Conservation (phyloP, 2,888 invertebrate genomes). For the Oasisia sp. region DNA sequence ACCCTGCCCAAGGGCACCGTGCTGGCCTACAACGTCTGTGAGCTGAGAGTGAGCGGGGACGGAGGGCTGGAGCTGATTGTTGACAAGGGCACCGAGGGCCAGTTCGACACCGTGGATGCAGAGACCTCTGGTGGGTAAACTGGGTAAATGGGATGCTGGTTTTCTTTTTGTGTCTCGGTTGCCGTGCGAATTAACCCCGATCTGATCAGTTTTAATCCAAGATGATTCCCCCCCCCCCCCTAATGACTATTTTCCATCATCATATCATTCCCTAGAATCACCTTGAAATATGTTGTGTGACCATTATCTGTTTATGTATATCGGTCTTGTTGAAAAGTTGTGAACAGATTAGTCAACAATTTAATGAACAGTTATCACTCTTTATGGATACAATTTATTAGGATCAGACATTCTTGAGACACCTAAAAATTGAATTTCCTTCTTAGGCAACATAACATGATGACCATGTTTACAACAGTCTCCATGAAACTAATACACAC, state of each 20-base stretch:
- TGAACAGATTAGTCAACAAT: too few species aligned
- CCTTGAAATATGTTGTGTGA: too few species aligned
- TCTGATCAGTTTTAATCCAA: background rate
- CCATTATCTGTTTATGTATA: too few species aligned
- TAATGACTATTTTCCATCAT: too few species aligned
- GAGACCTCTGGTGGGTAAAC: background rate
- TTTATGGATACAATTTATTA: too few species aligned
- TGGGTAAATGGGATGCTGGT: background rate
- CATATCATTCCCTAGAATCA: too few species aligned
- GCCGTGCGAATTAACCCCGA: background rate
- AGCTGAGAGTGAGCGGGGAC: constrained; percentile 21
- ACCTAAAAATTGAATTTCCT: too few species aligned
- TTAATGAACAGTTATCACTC: too few species aligned
- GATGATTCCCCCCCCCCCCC: too few species aligned
- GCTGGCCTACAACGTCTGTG: constrained; percentile 27
- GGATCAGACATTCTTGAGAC: too few species aligned
- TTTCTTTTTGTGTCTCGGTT: background rate
- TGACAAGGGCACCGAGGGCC: constrained; percentile 20
- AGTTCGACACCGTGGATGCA: constrained; percentile 22
- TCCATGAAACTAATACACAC: background rate
- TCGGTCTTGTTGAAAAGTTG: too few species aligned
- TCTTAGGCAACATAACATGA: too few species aligned
- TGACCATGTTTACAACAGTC: background rate
- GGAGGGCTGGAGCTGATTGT: constrained; percentile 27
- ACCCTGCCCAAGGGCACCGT: constrained; percentile 27